These are phyloP conservation scores for Heliothis subflexa DNA, from an alignment of 1,140 invertebrate genomes.

Conservation along the genomic window DNA sequence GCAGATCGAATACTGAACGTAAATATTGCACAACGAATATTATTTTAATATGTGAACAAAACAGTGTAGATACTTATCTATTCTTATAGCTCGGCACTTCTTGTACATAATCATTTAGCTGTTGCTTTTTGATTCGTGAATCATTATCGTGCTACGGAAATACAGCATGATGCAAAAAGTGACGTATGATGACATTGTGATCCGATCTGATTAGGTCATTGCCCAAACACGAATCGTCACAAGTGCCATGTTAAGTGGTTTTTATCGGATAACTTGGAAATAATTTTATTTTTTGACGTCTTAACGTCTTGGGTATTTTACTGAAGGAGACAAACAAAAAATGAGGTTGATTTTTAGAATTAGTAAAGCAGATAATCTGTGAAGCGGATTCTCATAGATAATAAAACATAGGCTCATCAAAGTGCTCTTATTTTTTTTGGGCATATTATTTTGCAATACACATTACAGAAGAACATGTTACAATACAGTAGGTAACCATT, in stretches of 20 bases:
- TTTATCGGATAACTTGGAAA: not conserved
- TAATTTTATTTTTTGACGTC: not conserved
- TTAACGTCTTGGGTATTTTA: not conserved
- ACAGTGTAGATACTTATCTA: not conserved
- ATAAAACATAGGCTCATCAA: no score
- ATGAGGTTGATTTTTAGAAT: not conserved
- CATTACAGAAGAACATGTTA: no score
- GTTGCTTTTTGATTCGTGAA: slow-evolving; percentile 30
- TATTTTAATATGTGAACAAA: not conserved
- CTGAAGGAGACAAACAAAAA: not conserved
- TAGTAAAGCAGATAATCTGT: no score
- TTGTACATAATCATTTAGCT: slow-evolving; percentile 10
- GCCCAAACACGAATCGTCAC: slow-evolving; percentile 41
- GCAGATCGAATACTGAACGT: not conserved
- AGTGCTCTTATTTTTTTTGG: no score
- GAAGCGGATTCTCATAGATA: no score
- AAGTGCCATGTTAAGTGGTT: slow-evolving; percentile 2
- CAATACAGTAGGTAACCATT: no score
- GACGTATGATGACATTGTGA: slow-evolving; percentile 41
- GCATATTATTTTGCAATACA: no score
- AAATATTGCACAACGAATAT: slow-evolving; percentile 1
- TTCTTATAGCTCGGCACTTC: not conserved
- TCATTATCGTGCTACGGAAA: slow-evolving; percentile 21
- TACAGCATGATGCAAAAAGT: slow-evolving; percentile 29
- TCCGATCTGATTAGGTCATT: slow-evolving; percentile 42